Evolutionary conservation across 1,140 invertebrate genomes (phyloP).

Genomic region (Araneus ventricosus): DNA sequence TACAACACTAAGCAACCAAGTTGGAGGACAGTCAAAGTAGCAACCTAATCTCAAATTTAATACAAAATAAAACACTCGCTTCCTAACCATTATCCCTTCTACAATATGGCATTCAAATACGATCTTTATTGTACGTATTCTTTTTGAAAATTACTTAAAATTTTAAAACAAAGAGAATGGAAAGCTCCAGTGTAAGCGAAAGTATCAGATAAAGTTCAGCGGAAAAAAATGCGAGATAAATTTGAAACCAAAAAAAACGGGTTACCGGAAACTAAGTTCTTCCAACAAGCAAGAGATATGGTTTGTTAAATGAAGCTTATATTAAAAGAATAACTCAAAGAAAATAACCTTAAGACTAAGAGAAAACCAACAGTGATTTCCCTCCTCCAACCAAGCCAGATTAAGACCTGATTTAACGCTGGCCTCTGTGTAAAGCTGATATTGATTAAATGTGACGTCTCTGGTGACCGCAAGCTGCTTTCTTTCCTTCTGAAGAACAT

Average conservation of each 20-base stretch:
- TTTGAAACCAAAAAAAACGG: background rate
- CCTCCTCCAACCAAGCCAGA: background rate
- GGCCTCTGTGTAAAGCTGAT: constrained; percentile 54
- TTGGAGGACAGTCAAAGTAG: too few species aligned
- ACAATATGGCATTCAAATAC: too few species aligned
- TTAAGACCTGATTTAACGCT: constrained; percentile 36
- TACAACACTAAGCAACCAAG: too few species aligned
- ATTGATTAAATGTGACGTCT: constrained; percentile 41
- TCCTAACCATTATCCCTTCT: too few species aligned
- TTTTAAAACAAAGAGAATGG: too few species aligned
- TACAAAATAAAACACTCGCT: too few species aligned
- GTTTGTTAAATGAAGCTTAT: background rate
- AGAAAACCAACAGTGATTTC: background rate
- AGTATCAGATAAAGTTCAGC: too few species aligned
- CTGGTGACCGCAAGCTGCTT: background rate
- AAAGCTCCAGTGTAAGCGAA: too few species aligned
- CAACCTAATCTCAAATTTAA: too few species aligned
- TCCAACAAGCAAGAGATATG: background rate
- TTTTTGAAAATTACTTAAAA: too few species aligned
- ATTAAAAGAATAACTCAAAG: background rate
- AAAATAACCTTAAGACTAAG: background rate
- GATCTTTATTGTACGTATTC: too few species aligned
- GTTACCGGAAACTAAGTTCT: background rate
- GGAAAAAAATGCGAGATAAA: background rate
- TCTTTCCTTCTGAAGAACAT: constrained; percentile 4